Base-by-base conservation (phyloP, 2,888 invertebrate species). In the Drosophila imparisetae region DNA sequence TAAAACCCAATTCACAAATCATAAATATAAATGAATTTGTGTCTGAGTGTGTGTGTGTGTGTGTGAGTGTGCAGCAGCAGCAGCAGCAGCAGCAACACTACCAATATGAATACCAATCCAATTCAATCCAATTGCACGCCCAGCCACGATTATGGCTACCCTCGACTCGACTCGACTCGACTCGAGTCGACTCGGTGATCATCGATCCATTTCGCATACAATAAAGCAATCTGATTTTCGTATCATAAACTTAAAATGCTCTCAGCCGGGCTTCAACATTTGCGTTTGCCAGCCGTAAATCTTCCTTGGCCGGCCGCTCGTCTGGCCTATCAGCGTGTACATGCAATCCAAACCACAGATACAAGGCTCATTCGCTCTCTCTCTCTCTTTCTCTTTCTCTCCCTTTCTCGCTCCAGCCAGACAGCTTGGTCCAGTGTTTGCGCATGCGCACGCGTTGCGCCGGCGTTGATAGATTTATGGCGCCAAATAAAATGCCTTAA, bases 1-100 rank as follows among this genome's bases (percentile, higher is more conserved):
- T 89, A 90, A 91, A 91, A 91, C 84, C 72, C 86, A 91, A 90
- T 91, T 90, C 91, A 91, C 91, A 91, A 91, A 91, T 91, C 91
- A 91, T 91, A 91, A 91, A 91, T 91, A 91, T 90, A 90, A 91
- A 90, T 86, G 86, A 87, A 87, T 83, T 82, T 82, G 83, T 81
- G 77, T 66, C 68, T 75, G 53, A 3, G 40, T n/a, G 4, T 42
- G 78, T 63, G 74, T 73, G 53, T 10, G 42, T 40, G 10, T 40
- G n/a, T 4, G 30, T 2, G 30, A 10, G 45, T 48, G 45, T 24
- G 66, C 21, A 58, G 38, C 38, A 36, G n/a, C 40, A 18, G 66
- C 21, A 58, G 38, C 38, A 36, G n/a, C 40, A 18, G 6, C 42
- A 53, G 52, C 67, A 64, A 49, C 7, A 50, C 27, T 29, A 7